These are phyloP conservation scores for Eubucco bourcierii DNA, from an alignment of 2,113 vertebrate species.

Conservation along the genomic window DNA sequence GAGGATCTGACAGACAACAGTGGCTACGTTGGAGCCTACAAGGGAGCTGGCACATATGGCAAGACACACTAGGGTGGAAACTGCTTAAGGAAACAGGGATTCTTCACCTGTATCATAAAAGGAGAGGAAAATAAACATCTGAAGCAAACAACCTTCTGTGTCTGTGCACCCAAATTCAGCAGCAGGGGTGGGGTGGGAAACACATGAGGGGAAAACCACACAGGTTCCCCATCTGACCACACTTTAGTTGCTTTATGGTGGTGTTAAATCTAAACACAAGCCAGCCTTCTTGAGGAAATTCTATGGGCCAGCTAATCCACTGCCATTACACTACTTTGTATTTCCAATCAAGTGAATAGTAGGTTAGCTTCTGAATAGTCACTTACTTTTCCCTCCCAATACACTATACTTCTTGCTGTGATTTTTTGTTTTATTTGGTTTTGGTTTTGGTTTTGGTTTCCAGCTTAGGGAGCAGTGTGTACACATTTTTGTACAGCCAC, in stretches of 20 bases:
- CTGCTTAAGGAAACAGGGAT: background rate
- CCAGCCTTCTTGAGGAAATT: background rate
- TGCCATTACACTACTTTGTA: background rate
- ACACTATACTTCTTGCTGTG: background rate
- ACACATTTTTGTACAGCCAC: background rate
- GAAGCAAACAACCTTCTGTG: background rate
- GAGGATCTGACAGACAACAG: slow-evolving; percentile 75
- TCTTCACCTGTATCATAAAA: background rate
- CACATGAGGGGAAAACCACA: too few species aligned
- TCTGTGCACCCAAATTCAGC: background rate
- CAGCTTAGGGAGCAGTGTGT: background rate
- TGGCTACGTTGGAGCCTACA: slow-evolving; percentile 85
- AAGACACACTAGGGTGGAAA: slow-evolving; percentile 13
- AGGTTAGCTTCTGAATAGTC: background rate
- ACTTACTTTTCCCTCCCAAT: background rate
- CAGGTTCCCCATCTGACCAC: background rate
- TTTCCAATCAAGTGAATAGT: background rate
- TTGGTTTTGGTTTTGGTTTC: background rate
- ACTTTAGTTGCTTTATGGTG: background rate
- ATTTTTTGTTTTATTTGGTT: too few species aligned
- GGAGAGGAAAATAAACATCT: background rate
- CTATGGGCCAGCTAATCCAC: background rate
- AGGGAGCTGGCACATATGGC: slow-evolving; percentile 84
- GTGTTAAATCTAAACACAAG: background rate
- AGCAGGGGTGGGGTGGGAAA: background rate